These are phyloP conservation scores for Lithophane socia DNA, from an alignment of 2,888 invertebrate species.

Conservation along the genomic window DNA sequence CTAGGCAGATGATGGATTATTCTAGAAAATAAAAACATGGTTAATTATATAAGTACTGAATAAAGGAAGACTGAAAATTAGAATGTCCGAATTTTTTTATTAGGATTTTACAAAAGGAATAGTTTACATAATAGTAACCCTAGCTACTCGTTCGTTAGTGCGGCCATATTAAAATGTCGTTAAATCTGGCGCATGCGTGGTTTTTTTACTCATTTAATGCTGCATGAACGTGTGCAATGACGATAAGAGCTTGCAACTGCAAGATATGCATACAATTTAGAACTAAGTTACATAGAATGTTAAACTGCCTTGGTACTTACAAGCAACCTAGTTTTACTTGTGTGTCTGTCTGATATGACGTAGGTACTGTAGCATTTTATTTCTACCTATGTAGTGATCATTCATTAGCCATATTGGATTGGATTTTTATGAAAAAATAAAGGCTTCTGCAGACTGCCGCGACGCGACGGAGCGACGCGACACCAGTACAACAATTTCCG, in stretches of 20 bases:
- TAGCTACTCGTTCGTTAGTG: slow-evolving; percentile 32
- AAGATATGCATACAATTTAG: slow-evolving; percentile 20
- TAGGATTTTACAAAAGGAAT: background rate
- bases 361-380: background rate
- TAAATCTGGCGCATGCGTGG: slow-evolving; percentile 44
- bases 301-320: background rate
- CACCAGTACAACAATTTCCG: no score
- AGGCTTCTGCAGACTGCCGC: no score
- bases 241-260: slow-evolving; percentile 45
- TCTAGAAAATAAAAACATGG: no score
- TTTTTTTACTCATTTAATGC: slow-evolving; percentile 46
- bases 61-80: background rate
- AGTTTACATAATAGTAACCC: background rate
- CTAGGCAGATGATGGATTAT: no score
- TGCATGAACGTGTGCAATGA: slow-evolving; percentile 49
- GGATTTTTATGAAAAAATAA: background rate
- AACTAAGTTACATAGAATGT: slow-evolving; percentile 17
- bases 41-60: background rate
- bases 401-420: background rate
- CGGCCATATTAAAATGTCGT: slow-evolving; percentile 57
- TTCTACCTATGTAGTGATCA: background rate
- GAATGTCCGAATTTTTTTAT: background rate
- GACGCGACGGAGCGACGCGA: no score
- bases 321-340: slow-evolving; percentile 1
- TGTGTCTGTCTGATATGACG: background rate